These are phyloP conservation scores for Ceraclea dissimilis DNA, from an alignment of 2,888 invertebrate species.

Conservation along the genomic window DNA sequence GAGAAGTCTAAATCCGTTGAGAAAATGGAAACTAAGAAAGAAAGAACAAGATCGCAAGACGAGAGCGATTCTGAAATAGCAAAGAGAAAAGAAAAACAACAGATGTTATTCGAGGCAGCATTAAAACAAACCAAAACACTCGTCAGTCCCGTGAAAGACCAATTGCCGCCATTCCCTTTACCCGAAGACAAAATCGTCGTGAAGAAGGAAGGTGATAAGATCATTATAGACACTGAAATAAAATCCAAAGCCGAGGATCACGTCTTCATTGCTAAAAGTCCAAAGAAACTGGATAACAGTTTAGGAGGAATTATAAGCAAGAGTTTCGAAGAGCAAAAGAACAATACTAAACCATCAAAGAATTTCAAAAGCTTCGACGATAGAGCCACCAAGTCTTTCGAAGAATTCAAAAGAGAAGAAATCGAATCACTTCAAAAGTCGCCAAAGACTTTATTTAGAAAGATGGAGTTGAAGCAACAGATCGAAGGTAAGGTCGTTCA, in stretches of 20 bases:
- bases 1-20: constrained; percentile 65
- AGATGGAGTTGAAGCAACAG: constrained; percentile 55
- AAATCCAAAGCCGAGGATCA: constrained; percentile 69
- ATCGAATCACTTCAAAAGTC: constrained; percentile 48
- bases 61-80: constrained; percentile 65
- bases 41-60: constrained; percentile 64
- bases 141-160: constrained; percentile 66
- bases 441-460: constrained; percentile 51
- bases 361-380: constrained; percentile 58
- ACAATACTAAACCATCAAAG: constrained; percentile 47
- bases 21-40: constrained; percentile 56
- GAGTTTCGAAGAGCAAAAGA: constrained; percentile 55
- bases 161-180: constrained; percentile 61
- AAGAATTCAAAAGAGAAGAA: constrained; percentile 54
- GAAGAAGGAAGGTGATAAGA: constrained; percentile 62
- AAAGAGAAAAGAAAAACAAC: constrained; percentile 67
- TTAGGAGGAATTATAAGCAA: constrained; percentile 51
- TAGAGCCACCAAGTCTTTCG: constrained; percentile 51
- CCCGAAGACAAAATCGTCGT: constrained; percentile 68
- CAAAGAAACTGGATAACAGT: constrained; percentile 60
- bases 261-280: constrained; percentile 67
- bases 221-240: constrained; percentile 64
- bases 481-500: constrained; percentile 58
- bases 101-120: constrained; percentile 67
- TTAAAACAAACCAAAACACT: constrained; percentile 68